Evolutionary conservation across 2,797 vertebrate genomes (phyloP).

Genomic region (Apodemus agrarius): DNA sequence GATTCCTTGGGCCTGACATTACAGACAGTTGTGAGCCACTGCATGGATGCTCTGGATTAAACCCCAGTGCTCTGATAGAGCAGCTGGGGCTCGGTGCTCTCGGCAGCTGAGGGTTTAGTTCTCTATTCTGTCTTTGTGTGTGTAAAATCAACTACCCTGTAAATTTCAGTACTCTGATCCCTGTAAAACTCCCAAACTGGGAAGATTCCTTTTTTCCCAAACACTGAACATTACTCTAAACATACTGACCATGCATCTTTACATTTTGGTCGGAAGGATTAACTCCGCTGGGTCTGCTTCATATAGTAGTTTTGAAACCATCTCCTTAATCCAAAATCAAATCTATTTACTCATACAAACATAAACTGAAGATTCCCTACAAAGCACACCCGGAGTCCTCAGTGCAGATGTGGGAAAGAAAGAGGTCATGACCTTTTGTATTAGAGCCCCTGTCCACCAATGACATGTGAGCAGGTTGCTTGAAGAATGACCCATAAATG

Average conservation of each 20-base stretch:
- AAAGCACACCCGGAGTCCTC: background rate
- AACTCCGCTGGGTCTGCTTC: background rate
- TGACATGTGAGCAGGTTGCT: background rate
- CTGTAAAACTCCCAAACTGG: background rate
- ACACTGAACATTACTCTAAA: background rate
- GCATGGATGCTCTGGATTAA: background rate
- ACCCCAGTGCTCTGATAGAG: background rate
- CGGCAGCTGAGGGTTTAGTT: too few relatives aligned
- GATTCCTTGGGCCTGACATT: background rate
- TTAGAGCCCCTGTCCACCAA: background rate
- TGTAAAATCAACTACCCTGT: background rate
- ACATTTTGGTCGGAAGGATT: background rate
- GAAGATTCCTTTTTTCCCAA: background rate
- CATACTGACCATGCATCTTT: background rate
- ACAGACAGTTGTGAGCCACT: background rate
- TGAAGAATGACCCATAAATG: background rate
- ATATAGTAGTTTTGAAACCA: background rate
- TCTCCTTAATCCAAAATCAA: background rate
- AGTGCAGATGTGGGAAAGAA: background rate
- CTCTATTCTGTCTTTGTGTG: background rate
- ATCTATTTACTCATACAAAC: slow-evolving; percentile 15
- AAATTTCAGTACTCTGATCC: background rate
- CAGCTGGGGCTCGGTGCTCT: background rate
- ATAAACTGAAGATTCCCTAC: background rate
- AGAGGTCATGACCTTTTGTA: background rate